These are phyloP conservation scores for Nymphalis urticae DNA, from an alignment of 2,888 invertebrate species.

Conservation along the genomic window DNA sequence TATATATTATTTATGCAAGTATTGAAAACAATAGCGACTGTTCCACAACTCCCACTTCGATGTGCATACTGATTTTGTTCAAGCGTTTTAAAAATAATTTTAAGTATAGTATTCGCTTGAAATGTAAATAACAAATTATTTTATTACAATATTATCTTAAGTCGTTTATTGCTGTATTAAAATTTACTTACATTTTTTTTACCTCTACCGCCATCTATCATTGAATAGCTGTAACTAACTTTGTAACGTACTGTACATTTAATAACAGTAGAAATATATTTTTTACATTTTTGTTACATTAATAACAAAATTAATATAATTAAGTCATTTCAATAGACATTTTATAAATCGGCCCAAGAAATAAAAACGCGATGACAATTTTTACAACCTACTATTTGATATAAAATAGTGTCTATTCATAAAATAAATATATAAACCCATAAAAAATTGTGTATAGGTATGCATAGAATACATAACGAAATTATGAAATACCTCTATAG, in stretches of 20 bases:
- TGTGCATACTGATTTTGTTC: too few relatives aligned
- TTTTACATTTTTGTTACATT: not conserved
- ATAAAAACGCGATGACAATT: too few relatives aligned
- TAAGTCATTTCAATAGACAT: not conserved
- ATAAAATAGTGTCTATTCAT: too few relatives aligned
- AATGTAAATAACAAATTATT: too few relatives aligned
- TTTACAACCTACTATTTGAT: too few relatives aligned
- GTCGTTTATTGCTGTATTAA: not conserved
- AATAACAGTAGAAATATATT: not conserved
- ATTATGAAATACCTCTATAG: conserved; percentile 14
- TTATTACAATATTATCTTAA: too few relatives aligned
- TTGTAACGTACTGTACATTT: not conserved
- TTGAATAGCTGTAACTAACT: conserved; percentile 55
- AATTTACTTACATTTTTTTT: not conserved
- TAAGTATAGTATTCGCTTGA: too few relatives aligned
- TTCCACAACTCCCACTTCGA: too few relatives aligned
- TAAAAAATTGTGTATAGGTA: not conserved
- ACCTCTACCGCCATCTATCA: conserved; percentile 60
- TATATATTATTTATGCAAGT: too few relatives aligned
- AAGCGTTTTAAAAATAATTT: too few relatives aligned
- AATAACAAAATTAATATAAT: not conserved
- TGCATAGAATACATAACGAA: not conserved
- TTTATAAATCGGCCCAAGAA: not conserved
- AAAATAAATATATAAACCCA: too few relatives aligned
- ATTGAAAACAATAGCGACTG: too few relatives aligned